Percentiles rank a stretch among this genome's conserved stretches.
These are phyloP conservation scores for Laticauda colubrina DNA, from an alignment of 2,113 vertebrate species.

Conservation along the genomic window DNA sequence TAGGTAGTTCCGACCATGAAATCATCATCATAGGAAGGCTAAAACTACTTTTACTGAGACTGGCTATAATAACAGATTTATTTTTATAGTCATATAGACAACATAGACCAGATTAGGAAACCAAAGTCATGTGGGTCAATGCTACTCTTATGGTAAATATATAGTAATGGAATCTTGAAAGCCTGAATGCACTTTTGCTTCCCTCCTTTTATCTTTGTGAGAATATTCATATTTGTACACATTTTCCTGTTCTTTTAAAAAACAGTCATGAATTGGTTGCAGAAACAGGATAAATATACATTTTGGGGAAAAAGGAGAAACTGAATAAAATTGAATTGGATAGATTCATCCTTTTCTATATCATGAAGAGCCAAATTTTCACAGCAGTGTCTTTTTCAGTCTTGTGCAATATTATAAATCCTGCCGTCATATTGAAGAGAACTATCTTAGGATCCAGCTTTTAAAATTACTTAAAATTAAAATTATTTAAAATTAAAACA, in stretches of 20 bases:
- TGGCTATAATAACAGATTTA: background rate
- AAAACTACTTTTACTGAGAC: background rate
- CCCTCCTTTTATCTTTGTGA: background rate
- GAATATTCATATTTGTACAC: background rate
- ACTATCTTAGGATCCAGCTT: background rate
- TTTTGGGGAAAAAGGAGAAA: background rate
- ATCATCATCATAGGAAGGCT: background rate
- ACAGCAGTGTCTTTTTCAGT: constrained; percentile 33
- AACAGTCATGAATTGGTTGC: background rate
- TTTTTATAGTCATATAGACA: background rate
- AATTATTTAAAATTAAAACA: background rate
- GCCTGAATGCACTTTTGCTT: background rate
- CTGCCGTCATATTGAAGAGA: background rate
- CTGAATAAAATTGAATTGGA: background rate
- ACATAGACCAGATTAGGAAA: background rate
- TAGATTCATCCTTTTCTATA: background rate
- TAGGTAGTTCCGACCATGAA: background rate
- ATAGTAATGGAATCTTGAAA: background rate
- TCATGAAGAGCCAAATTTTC: constrained; percentile 24
- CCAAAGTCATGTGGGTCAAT: background rate
- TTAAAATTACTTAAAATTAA: background rate
- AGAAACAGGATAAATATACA: background rate
- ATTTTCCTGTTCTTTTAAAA: background rate
- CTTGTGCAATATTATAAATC: constrained; percentile 7
- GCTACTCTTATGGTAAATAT: background rate